Base-by-base conservation (phyloP, 1,140 invertebrate genomes). In the Ruditapes philippinarum region DNA sequence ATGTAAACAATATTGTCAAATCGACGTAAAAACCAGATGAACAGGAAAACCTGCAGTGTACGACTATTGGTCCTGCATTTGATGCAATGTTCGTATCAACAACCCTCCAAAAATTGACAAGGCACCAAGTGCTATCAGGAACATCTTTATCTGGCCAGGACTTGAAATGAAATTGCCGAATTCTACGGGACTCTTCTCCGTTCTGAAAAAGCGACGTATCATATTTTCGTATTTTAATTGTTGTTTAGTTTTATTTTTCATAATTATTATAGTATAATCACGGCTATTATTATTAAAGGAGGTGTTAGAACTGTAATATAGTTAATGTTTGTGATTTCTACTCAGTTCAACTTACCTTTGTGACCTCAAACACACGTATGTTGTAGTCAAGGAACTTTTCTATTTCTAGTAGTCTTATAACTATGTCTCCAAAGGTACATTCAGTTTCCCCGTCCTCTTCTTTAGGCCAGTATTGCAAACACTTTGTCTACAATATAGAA, bases 131-230 rank as follows among this genome's bases (percentile, higher is more conserved):
- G 1, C n/a, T 86, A 36, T 86, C 83, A 22, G 83, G 83, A 17
- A 76, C 83, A 51, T 70, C 62, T 74, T 86, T 86, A 36, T 86
- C 83, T 3, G 83, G 70, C 83, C 83, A 86, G 5, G 83, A 25
- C 28, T 0, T 86, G 31, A 57, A 86, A 57, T 86, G 83, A 76
- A 28, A 88, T 62, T 88, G 74, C 17, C 31, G 57, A 42, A 76
- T 49, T 12, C 17, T 31, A 7, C 62, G 62, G 33, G 4, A 68
- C 14, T 31, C 17, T 11, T 68, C 28, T 7, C 57, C n/a, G n/a
- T n/a, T n/a, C n/a, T n/a, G 5, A 45, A 45, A 45, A 45, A 45
- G 42, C n/a, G n/a, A n/a, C n/a, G n/a, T n/a, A n/a, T n/a, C n/a
- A n/a, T n/a, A n/a, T n/a, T n/a, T n/a, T n/a, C n/a, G n/a, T n/a